Evolutionary conservation across 2,888 invertebrate genomes (phyloP).

Genomic region (Caenorhabditis sinica): DNA sequence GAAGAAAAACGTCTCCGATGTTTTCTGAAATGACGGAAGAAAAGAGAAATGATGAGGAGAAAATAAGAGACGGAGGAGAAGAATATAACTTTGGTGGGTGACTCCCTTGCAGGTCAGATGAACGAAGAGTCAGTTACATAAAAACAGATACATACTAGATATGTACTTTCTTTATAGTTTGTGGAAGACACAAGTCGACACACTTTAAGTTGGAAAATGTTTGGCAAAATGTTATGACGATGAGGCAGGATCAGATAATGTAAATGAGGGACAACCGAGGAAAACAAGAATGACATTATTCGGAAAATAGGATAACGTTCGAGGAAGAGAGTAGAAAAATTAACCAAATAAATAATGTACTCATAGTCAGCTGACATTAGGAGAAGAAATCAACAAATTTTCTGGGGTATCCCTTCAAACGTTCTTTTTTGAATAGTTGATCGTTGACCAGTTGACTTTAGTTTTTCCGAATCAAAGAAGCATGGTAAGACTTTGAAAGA

Average conservation of each 20-base stretch:
- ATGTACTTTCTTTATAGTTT: constrained; percentile 49
- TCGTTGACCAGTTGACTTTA: not conserved
- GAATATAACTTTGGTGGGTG: constrained; percentile 8
- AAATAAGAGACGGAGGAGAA: constrained; percentile 40
- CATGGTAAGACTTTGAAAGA: not conserved
- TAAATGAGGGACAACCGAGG: not conserved
- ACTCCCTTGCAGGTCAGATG: constrained; percentile 55
- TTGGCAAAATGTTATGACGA: constrained; percentile 30
- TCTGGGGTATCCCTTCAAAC: not conserved
- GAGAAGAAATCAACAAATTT: not conserved
- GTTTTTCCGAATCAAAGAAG: constrained; percentile 1
- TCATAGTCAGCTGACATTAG: constrained; percentile 24
- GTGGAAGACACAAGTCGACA: constrained; percentile 28
- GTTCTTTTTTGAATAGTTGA: not conserved
- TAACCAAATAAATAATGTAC: constrained; percentile 33
- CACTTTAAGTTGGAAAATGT: not conserved
- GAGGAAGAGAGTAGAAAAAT: constrained; percentile 29
- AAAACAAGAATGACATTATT: constrained; percentile 14
- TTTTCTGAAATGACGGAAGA: constrained; percentile 50
- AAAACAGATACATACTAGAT: constrained; percentile 32
- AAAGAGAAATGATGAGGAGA: not conserved
- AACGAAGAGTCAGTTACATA: constrained; percentile 29
- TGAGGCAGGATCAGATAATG: constrained; percentile 14
- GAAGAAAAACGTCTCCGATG: constrained; percentile 48
- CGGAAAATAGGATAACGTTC: constrained; percentile 24